Percentiles rank a stretch among this genome's conserved stretches.
These are phyloP conservation scores for Macroglossus sobrinus DNA, from an alignment of 2,113 vertebrate genomes.

Conservation along the genomic window DNA sequence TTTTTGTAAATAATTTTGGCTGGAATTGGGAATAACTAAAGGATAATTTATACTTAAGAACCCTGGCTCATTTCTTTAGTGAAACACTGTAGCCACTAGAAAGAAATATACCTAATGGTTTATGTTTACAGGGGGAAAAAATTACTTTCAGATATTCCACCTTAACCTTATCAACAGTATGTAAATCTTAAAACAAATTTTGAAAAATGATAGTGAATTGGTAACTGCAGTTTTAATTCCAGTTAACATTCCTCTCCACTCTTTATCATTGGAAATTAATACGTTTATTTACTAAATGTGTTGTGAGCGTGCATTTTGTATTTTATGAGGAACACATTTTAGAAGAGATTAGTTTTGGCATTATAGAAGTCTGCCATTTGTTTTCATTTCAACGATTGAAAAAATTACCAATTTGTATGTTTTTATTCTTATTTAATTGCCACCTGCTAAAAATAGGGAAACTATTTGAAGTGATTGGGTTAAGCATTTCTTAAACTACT, in stretches of 20 bases:
- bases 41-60: slow-evolving; percentile 66
- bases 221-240: slow-evolving; percentile 57
- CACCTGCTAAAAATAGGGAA: slow-evolving; percentile 55
- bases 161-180: slow-evolving; percentile 72
- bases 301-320: slow-evolving; percentile 71
- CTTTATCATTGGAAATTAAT: slow-evolving; percentile 55
- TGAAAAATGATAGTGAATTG: slow-evolving; percentile 60
- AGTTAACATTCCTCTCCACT: slow-evolving; percentile 63
- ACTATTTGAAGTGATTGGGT: slow-evolving; percentile 51
- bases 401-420: slow-evolving; percentile 43
- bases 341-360: slow-evolving; percentile 50
- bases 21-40: slow-evolving; percentile 74
- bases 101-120: slow-evolving; percentile 60
- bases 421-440: slow-evolving; percentile 53
- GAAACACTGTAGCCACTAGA: slow-evolving; percentile 72
- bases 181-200: slow-evolving; percentile 51
- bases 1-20: slow-evolving; percentile 64
- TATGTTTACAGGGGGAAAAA: slow-evolving; percentile 40
- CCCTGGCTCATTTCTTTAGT: slow-evolving; percentile 70
- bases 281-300: slow-evolving; percentile 59
- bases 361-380: slow-evolving; percentile 45
- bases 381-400: slow-evolving; percentile 45
- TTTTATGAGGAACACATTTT: slow-evolving; percentile 64
- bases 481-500: slow-evolving; percentile 65
- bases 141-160: slow-evolving; percentile 37